These are phyloP conservation scores for Aleiodes leptofemur DNA, from an alignment of 2,888 invertebrate genomes.

Conservation along the genomic window DNA sequence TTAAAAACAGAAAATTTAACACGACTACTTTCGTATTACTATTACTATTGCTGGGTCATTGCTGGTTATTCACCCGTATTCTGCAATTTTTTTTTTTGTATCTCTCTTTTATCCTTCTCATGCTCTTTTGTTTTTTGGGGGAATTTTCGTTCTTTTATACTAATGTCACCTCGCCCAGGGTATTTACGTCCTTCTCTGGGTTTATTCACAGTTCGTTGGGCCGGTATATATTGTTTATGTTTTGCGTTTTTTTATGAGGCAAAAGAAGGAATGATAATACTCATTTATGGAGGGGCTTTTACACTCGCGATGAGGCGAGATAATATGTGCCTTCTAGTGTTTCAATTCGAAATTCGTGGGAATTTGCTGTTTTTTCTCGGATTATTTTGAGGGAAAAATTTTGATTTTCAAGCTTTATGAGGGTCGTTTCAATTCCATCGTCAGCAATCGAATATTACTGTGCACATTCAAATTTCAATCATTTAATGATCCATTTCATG, in stretches of 20 bases:
- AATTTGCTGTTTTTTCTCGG: too few species aligned
- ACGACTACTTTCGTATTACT: conserved; percentile 25
- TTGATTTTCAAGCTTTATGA: too few species aligned
- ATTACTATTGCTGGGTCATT: conserved; percentile 38
- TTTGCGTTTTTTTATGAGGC: not conserved
- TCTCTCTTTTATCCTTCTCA: too few species aligned
- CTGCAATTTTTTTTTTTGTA: conserved; percentile 22
- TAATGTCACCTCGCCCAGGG: conserved; percentile 24
- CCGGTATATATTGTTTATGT: not conserved
- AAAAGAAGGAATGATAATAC: not conserved
- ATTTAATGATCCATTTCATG: too few species aligned
- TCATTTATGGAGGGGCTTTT: not conserved
- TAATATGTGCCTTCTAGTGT: not conserved
- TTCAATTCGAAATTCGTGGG: too few species aligned
- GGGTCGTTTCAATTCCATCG: too few species aligned
- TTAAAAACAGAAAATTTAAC: conserved; percentile 30
- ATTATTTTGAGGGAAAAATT: too few species aligned
- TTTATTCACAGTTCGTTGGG: conserved; percentile 2
- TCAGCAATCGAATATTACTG: too few species aligned
- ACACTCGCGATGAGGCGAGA: not conserved
- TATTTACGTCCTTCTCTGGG: conserved; percentile 33
- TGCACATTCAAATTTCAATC: too few species aligned
- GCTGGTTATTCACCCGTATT: conserved; percentile 41
- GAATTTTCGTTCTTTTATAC: conserved; percentile 5
- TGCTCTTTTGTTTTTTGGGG: not conserved